A percentile compares a stretch with the other conserved stretches of the same genome.
phyloP scores from a whole-genome alignment of 2,113 vertebrate genomes.

The Syngnathus floridae region DNA sequence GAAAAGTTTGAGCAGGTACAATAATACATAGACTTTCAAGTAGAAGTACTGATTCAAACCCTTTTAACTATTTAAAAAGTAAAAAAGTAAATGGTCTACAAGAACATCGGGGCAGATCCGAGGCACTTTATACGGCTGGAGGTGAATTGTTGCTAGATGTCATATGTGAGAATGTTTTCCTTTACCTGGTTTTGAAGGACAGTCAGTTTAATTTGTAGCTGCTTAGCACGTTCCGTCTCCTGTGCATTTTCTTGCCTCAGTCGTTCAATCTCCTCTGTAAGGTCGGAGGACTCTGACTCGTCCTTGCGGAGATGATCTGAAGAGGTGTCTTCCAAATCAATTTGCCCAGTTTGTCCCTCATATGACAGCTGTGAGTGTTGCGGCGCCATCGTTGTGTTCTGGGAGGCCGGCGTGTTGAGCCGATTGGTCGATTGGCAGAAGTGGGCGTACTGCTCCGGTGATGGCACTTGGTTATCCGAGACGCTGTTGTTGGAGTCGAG shows the following conservation, averaged over 20 bases:
- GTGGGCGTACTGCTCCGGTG: slow-evolving; percentile 42
- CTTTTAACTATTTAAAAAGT: not conserved
- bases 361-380: slow-evolving; percentile 1
- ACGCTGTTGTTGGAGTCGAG: slow-evolving; percentile 42
- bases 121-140: not conserved
- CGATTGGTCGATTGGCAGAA: slow-evolving; percentile 59
- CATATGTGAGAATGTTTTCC: not conserved
- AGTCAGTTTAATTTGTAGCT: slow-evolving; percentile 64
- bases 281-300: slow-evolving; percentile 6
- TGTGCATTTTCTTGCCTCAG: slow-evolving; percentile 50
- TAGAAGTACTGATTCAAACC: not conserved
- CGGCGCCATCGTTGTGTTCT: not conserved
- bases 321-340: slow-evolving; percentile 20
- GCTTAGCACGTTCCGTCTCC: slow-evolving; percentile 53
- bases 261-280: slow-evolving; percentile 50
- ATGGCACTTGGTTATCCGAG: slow-evolving; percentile 39
- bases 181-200: slow-evolving; percentile 67
- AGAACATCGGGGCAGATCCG: too few relatives aligned
- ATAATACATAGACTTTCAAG: not conserved
- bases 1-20: too few relatives aligned
- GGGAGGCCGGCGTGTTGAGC: slow-evolving; percentile 50
- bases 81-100: too few relatives aligned
- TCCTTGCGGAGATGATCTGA: not conserved
- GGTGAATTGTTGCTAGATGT: not conserved
- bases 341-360: not conserved